These are phyloP conservation scores for Mustelus asterias DNA, from an alignment of 2,113 vertebrate species.

Conservation along the genomic window DNA sequence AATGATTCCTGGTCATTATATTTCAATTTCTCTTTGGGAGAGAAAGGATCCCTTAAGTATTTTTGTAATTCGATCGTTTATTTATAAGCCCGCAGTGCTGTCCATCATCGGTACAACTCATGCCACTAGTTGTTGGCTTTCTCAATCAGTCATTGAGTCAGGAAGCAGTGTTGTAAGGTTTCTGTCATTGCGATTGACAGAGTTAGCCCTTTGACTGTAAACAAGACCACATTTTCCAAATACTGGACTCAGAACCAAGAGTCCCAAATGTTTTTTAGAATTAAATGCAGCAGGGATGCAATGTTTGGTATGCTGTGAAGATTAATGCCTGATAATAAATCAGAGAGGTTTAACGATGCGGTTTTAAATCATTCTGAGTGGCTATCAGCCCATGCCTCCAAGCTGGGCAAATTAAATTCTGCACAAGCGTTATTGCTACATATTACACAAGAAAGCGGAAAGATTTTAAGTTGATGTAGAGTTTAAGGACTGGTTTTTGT, in stretches of 20 bases:
- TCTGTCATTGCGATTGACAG: not conserved
- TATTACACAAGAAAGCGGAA: not conserved
- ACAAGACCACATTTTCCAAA: slow-evolving; percentile 20
- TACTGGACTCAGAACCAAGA: not conserved
- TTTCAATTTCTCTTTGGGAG: not conserved
- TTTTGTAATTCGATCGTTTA: not conserved
- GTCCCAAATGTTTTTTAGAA: not conserved
- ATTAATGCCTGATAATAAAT: not conserved
- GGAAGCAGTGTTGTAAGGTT: not conserved
- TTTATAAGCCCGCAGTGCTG: not conserved
- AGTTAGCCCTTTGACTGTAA: not conserved
- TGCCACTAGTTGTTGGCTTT: not conserved
- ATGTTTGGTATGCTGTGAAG: not conserved
- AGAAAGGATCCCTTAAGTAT: not conserved
- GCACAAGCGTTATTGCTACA: not conserved
- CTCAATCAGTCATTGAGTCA: not conserved
- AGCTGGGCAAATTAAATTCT: not conserved
- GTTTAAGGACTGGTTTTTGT: not conserved
- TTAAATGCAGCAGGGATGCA: not conserved
- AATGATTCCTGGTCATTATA: not conserved
- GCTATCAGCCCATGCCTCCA: not conserved
- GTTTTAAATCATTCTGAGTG: not conserved
- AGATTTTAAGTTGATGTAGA: not conserved
- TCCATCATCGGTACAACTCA: not conserved
- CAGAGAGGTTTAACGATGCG: not conserved